Evolutionary conservation across 2,888 invertebrate species (phyloP), one percentile per base, ranked within the genome.

Genomic region (Erebia aethiops): DNA sequence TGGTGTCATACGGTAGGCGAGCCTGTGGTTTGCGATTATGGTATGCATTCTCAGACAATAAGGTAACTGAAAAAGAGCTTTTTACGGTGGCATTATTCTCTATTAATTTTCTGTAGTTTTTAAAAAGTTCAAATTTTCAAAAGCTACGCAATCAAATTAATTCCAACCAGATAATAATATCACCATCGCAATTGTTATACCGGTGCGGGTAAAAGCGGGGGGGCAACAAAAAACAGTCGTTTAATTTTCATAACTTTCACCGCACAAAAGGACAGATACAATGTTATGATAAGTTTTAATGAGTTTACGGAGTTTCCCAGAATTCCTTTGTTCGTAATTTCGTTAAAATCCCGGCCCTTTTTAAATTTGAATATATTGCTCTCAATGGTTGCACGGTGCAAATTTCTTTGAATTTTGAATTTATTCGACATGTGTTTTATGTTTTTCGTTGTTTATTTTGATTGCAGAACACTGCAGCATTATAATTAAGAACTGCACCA

Each of bases 251-350:
- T 71, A 71, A 69, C 54, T 69, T 69, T 60, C 51, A 21, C 43
- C 63, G 64, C 60, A 71, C 67, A 57, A 71, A 71, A 71, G 63
- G 69, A 69, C 71, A 74, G 68, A 74, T 75, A 70, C 70, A 72
- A 74, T 72, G 70, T 74, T 74, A 69, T 71, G 69, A 69, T 69
- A 71, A 60, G 67, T 71, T 71, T 73, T 74, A 74, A 73, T 73
- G 67, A 67, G 67, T 67, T 67, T 67, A 67, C 67, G 52, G 67
- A 67, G 67, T 67, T 67, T 18, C 67, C 35, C 67, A 52, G 67
- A 41, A 52, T 61, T 61, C 67, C 61, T 61, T 67, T 67, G 67
- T 67, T 67, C 52, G 41, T 52, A 61, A 67, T 67, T 67, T 67
- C 61, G 52, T 60, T 61, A 61, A 67, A 67, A 67, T 67, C 61